Base-by-base conservation (phyloP, 1,140 invertebrate species). In the Aphidius gifuensis region DNA sequence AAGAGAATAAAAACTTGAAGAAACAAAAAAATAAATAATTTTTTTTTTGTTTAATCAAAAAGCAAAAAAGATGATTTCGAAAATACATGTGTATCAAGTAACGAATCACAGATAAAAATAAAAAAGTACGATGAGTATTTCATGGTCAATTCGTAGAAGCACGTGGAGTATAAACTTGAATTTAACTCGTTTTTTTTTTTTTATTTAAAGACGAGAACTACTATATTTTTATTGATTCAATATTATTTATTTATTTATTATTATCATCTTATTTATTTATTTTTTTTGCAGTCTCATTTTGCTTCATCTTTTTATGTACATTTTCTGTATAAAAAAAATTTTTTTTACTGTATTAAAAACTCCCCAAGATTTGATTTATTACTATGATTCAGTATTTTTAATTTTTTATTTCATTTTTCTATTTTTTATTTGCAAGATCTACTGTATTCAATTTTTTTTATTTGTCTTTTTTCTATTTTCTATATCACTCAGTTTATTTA, bases 401-500 rank as follows among this genome's bases (percentile, higher is more conserved):
- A 50, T 61, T 32, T 54, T 61, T 61, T 53, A n/a, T 60, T 48
- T 2, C 8, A 32, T 32, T 32, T 32, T 32, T 32, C 23, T 32
- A 32, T 32, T 32, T 56, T 53, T 56, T 49, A 42, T 49, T 4
- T 0, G 2, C 4, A 3, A 32, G 4, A 32, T 32, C 2, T 32
- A 32, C 23, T 42, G 9, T 42, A 53, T 40, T 55, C 43, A 6
- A 42, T n/a, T 21, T 46, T 9, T 46, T 45, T 60, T 61, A 40
- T 32, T 42, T 42, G 60, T 45, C 55, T 59, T 47, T 50, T 16
- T 38, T 54, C 43, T 46, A 53, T 53, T 47, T 42, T 46, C 54
- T 51, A 38, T 39, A 53, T 44, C 11, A 47, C 38, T 21, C 56
- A 60, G 60, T 65, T 62, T 62, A 62, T 65, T 65, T 65, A 61